These are phyloP conservation scores for Euborellia annulipes DNA, from an alignment of 1,140 invertebrate species.

Conservation along the genomic window DNA sequence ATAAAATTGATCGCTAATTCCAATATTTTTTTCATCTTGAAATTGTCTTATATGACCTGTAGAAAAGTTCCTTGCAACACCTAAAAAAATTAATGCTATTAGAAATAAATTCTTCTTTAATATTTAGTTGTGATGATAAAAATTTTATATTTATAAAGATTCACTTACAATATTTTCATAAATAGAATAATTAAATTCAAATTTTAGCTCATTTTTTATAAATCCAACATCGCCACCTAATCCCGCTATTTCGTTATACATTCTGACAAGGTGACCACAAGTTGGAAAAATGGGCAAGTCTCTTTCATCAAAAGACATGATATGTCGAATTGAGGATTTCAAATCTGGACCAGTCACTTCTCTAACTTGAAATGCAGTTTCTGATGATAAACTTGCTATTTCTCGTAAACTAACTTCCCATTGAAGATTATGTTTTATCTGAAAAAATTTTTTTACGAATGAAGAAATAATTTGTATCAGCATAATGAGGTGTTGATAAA, in stretches of 20 bases:
- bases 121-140: no score
- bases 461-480: no score
- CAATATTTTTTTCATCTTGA: slow-evolving; percentile 36
- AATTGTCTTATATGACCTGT: slow-evolving; percentile 50
- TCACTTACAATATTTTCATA: no score
- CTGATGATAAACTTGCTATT: slow-evolving; percentile 41
- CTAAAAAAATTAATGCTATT: slow-evolving; percentile 34
- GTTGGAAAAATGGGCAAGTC: slow-evolving; percentile 65
- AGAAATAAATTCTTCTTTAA: no score
- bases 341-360: slow-evolving; percentile 71
- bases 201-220: slow-evolving; percentile 75
- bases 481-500: no score
- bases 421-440: slow-evolving; percentile 61
- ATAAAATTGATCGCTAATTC: slow-evolving; percentile 66
- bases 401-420: slow-evolving; percentile 71
- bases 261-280: slow-evolving; percentile 46
- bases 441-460: slow-evolving; percentile 15
- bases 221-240: slow-evolving; percentile 75
- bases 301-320: slow-evolving; percentile 56
- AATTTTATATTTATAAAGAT: no score
- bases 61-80: slow-evolving; percentile 51
- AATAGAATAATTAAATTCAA: no score
- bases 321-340: slow-evolving; percentile 69
- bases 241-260: slow-evolving; percentile 64
- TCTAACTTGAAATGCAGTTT: slow-evolving; percentile 60